A percentile compares a stretch with the other conserved stretches of the same genome.
Evolutionary conservation across 2,797 vertebrate genomes (phyloP).

Genomic region (Cryptoprocta ferox): DNA sequence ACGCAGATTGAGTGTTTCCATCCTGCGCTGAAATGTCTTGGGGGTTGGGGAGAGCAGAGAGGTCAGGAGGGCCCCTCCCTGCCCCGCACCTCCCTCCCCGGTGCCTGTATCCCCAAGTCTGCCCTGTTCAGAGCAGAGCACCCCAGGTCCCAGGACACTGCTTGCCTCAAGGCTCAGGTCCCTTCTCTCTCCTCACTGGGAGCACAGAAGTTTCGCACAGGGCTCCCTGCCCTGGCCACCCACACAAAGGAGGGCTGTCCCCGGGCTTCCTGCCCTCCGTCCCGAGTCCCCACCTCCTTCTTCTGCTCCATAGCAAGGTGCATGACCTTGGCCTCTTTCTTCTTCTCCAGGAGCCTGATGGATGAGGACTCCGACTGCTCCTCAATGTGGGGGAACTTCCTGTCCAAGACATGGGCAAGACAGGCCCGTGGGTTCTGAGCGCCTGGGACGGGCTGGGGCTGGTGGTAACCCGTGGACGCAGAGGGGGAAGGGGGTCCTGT

Average conservation of each 20-base stretch:
- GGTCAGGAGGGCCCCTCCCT: not conserved
- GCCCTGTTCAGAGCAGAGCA: not conserved
- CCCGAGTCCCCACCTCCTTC: conserved; percentile 66
- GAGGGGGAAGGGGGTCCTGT: too few species aligned
- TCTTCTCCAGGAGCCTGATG: conserved; percentile 82
- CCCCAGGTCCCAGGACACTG: not conserved
- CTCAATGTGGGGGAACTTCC: conserved; percentile 80
- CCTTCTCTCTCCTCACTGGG: not conserved
- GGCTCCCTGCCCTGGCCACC: not conserved
- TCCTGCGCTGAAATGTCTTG: conserved; percentile 78
- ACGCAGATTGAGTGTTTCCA: conserved; percentile 62
- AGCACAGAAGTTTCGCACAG: not conserved
- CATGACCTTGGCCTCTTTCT: conserved; percentile 79
- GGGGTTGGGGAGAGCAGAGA: not conserved
- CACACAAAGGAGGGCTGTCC: not conserved
- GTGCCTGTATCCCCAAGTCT: not conserved
- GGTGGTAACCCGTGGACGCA: not conserved
- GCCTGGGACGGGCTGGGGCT: not conserved
- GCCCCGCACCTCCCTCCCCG: not conserved
- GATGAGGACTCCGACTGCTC: conserved; percentile 77
- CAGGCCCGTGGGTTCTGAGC: not conserved
- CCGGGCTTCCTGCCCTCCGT: not conserved
- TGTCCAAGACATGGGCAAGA: conserved; percentile 41
- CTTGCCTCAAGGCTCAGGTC: not conserved
- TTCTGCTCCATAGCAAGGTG: conserved; percentile 81